Evolutionary conservation across 92 coral and sea anemone genomes (phyloP).

Genomic region (Zoanthus sansibaricus): DNA sequence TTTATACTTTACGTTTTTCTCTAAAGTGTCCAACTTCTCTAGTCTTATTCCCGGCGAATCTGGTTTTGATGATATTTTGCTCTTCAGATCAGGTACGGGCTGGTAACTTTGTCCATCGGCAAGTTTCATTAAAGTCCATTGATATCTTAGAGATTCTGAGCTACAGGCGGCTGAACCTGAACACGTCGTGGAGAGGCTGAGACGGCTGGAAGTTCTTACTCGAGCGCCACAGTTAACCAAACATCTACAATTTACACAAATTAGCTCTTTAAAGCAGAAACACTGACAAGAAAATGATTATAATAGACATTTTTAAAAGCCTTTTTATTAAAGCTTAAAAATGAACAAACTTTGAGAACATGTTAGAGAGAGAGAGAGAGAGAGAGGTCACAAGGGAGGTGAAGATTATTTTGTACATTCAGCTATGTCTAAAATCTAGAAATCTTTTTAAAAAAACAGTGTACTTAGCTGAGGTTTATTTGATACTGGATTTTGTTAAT

Average conservation of each 20-base stretch:
- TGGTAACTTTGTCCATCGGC: neutral
- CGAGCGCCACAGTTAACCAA: conserved; percentile 68
- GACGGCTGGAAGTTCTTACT: conserved; percentile 66
- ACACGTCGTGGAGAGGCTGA: conserved; percentile 72
- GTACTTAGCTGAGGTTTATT: no score
- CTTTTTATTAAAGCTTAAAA: no score
- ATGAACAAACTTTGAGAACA: no score
- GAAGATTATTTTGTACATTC: no score
- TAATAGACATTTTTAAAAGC: no score
- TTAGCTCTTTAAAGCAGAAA: neutral
- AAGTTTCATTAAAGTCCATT: conserved; percentile 59
- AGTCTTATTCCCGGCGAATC: conserved; percentile 68
- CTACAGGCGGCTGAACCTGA: conserved; percentile 45
- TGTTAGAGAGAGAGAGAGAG: no score
- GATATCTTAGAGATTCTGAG: conserved; percentile 44
- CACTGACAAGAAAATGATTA: no score
- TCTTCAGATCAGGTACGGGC: conserved; percentile 35
- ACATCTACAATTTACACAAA: conserved; percentile 54
- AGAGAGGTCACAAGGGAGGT: no score
- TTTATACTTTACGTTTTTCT: conserved; percentile 44
- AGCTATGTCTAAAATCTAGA: no score
- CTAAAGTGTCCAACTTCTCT: conserved; percentile 11
- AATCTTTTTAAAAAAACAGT: no score
- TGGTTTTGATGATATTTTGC: conserved; percentile 61
- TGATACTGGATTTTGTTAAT: no score